Percentiles rank a stretch among this genome's conserved stretches.
phyloP scores from a whole-genome alignment of 2,888 invertebrate genomes.

The Hetaerina titia region DNA sequence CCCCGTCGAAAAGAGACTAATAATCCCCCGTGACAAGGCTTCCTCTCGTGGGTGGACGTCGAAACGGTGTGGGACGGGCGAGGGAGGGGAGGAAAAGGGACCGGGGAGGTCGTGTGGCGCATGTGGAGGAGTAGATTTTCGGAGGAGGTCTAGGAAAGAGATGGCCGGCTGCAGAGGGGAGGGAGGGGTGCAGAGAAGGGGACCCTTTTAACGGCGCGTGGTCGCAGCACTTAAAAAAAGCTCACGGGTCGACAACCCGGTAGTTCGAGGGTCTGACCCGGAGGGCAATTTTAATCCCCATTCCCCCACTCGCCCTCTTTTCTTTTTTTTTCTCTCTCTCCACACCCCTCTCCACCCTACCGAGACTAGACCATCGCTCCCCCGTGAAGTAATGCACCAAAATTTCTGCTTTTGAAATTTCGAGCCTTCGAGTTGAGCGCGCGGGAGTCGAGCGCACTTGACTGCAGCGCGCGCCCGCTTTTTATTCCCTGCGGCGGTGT shows the following conservation, averaged over 20 bases:
- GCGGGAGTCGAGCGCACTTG: background rate
- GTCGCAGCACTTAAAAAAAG: slow-evolving; percentile 34
- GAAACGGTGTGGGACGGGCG: background rate
- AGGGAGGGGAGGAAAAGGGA: background rate
- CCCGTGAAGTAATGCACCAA: background rate
- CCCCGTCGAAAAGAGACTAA: background rate
- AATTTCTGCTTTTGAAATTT: slow-evolving; percentile 19
- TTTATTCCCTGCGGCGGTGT: background rate
- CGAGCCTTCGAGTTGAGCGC: background rate
- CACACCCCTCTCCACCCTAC: background rate
- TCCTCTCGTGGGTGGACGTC: background rate
- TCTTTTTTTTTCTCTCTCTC: background rate
- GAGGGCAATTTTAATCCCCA: slow-evolving; percentile 23
- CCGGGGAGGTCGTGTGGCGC: background rate
- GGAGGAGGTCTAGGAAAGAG: background rate
- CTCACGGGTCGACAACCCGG: slow-evolving; percentile 25
- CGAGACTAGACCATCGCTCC: background rate
- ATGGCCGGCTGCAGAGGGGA: background rate
- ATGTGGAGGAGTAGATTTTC: slow-evolving; percentile 37
- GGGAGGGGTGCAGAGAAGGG: background rate
- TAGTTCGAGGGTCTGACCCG: slow-evolving; percentile 11
- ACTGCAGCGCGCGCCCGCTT: background rate
- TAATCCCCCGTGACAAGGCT: background rate
- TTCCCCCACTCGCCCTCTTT: background rate
- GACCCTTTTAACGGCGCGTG: slow-evolving; percentile 15